A percentile compares a stretch with the other conserved stretches of the same genome.
phyloP scores from a whole-genome alignment of 1,140 invertebrate species.

The Lethocerus indicus region DNA sequence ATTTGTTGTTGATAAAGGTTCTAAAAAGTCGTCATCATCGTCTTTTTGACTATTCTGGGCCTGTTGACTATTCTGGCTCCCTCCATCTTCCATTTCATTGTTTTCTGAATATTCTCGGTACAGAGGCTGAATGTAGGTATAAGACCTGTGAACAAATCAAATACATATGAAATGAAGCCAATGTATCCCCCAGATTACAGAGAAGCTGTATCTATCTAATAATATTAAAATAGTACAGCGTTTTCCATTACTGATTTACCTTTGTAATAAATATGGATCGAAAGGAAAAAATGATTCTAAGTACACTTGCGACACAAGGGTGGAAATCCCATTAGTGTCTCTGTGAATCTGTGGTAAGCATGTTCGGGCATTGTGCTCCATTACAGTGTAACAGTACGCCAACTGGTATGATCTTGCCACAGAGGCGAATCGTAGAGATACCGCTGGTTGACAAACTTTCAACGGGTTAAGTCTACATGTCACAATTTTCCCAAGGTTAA shows the following conservation, averaged over 20 bases:
- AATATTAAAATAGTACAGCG: not conserved
- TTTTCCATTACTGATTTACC: not conserved
- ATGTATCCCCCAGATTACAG: not conserved
- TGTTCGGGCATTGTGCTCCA: slow-evolving; percentile 63
- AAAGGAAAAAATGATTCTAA: slow-evolving; percentile 64
- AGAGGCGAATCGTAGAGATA: slow-evolving; percentile 69
- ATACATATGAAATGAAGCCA: not conserved
- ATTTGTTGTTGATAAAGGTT: slow-evolving; percentile 1
- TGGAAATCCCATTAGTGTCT: slow-evolving; percentile 24
- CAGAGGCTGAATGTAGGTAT: slow-evolving; percentile 9
- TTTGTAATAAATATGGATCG: slow-evolving; percentile 40
- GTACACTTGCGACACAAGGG: slow-evolving; percentile 25
- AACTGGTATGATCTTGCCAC: slow-evolving; percentile 74
- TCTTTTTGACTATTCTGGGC: not conserved
- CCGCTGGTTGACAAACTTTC: slow-evolving; percentile 50
- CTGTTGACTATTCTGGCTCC: too few species aligned
- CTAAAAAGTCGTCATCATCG: slow-evolving; percentile 16
- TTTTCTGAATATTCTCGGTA: slow-evolving; percentile 13
- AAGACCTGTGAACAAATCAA: slow-evolving; percentile 11
- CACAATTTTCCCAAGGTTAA: slow-evolving; percentile 71
- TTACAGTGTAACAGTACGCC: slow-evolving; percentile 78
- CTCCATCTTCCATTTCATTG: slow-evolving; percentile 5
- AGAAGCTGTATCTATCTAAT: not conserved
- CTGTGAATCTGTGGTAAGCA: slow-evolving; percentile 24
- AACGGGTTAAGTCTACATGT: slow-evolving; percentile 74